Evolutionary conservation across 2,888 invertebrate genomes (phyloP).

Genomic region (Coleophora deauratella): DNA sequence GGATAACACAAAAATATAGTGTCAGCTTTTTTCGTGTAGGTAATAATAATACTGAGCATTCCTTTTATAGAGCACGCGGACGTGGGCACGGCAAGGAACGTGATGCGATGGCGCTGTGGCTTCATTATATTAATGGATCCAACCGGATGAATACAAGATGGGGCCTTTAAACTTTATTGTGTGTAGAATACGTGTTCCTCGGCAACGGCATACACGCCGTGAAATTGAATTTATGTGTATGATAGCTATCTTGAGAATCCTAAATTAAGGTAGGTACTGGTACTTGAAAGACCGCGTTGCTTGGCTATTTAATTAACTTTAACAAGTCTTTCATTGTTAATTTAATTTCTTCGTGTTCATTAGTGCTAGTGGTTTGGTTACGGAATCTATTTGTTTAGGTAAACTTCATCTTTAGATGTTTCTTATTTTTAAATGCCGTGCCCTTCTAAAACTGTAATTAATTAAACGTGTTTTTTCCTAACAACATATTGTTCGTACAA

Average conservation of each 20-base stretch:
- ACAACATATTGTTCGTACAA: too few species aligned
- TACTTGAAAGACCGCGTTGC: too few species aligned
- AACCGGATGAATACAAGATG: conserved; percentile 66
- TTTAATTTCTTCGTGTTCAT: neutral
- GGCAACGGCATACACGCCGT: conserved; percentile 31
- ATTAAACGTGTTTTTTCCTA: too few species aligned
- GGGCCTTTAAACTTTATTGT: conserved; percentile 58
- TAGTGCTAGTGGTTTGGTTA: too few species aligned
- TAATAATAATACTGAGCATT: conserved; percentile 70
- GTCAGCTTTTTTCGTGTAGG: conserved; percentile 56
- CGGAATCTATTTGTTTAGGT: too few species aligned
- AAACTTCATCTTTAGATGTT: too few species aligned
- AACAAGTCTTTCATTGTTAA: too few species aligned
- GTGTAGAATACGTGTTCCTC: conserved; percentile 44
- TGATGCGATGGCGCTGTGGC: conserved; percentile 61
- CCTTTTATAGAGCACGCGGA: conserved; percentile 67
- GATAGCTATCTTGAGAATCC: conserved; percentile 23
- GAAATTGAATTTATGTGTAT: conserved; percentile 44
- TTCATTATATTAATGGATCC: conserved; percentile 70
- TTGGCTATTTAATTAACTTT: too few species aligned
- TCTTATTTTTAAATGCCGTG: too few species aligned
- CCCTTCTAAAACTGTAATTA: too few species aligned
- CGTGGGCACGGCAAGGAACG: conserved; percentile 53
- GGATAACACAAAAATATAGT: conserved; percentile 57
- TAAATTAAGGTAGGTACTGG: conserved; percentile 12